phyloP scores from a whole-genome alignment of 2,113 vertebrate genomes.

The Drymodes brunneopygia region DNA sequence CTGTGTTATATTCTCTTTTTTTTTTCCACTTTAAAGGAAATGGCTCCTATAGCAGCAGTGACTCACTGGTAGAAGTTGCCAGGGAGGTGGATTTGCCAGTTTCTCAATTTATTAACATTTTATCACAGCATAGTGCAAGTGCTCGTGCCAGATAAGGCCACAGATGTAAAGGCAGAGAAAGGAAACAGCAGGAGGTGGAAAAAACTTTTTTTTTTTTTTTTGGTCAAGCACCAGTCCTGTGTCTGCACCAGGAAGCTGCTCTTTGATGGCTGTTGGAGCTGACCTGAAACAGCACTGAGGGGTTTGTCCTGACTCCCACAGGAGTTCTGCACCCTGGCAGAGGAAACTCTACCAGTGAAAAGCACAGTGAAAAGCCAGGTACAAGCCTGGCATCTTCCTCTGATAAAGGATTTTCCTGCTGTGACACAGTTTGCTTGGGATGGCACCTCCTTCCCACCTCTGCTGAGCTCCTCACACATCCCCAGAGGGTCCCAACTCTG shows the following conservation, averaged over 20 bases:
- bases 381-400: not conserved
- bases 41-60: not conserved
- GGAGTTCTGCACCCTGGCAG: not conserved
- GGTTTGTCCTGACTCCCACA: not conserved
- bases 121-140: not conserved
- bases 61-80: not conserved
- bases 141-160: not conserved
- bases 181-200: not conserved
- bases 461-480: not conserved
- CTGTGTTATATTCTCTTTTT: not conserved
- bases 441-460: not conserved
- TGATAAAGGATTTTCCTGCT: not conserved
- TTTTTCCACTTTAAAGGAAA: slow-evolving; percentile 28
- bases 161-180: not conserved
- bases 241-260: not conserved
- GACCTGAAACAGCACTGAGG: not conserved
- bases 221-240: not conserved
- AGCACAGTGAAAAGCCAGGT: not conserved
- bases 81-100: not conserved
- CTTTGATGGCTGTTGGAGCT: not conserved
- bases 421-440: not conserved
- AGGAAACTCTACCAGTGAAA: not conserved
- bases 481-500: not conserved
- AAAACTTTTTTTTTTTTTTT: not conserved
- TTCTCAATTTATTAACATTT: not conserved